phyloP scores from a whole-genome alignment of 2,113 vertebrate genomes.

The Xiphophorus couchianus region DNA sequence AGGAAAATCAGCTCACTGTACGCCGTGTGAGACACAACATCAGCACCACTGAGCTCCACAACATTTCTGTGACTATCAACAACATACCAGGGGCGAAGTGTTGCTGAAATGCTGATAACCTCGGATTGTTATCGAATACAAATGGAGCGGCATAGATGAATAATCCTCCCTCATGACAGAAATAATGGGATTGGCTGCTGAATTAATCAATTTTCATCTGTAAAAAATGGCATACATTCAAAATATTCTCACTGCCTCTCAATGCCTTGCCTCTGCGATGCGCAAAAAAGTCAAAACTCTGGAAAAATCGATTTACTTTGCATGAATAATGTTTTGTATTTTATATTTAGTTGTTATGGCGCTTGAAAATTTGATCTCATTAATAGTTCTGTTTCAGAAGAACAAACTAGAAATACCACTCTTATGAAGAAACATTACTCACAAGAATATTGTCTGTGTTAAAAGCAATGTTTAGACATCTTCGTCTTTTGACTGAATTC shows the following conservation, averaged over 20 bases:
- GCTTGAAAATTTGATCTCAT: too few relatives aligned
- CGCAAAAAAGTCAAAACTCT: not conserved
- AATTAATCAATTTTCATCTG: conserved; percentile 63
- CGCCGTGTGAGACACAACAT: conserved; percentile 28
- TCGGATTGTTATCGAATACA: conserved; percentile 32
- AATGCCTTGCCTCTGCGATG: conserved; percentile 19
- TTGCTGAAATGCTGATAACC: conserved; percentile 53
- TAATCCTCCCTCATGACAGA: conserved; percentile 39
- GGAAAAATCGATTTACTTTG: not conserved
- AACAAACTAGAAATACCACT: too few relatives aligned
- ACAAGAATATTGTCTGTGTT: too few relatives aligned
- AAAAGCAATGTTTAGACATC: too few relatives aligned
- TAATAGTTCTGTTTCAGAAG: too few relatives aligned
- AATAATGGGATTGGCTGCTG: conserved; percentile 53
- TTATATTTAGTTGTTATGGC: not conserved
- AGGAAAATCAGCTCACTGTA: conserved; percentile 7
- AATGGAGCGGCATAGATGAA: conserved; percentile 46
- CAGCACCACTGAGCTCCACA: conserved; percentile 33
- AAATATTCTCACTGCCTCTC: conserved; percentile 18
- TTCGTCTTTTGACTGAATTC: too few relatives aligned
- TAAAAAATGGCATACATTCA: conserved; percentile 46
- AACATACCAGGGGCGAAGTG: conserved; percentile 23
- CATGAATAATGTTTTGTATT: not conserved
- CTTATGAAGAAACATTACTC: too few relatives aligned
- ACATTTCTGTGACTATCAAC: conserved; percentile 47